Conservation (phyloP, 2,888 invertebrate species). For the Carcina quercana region DNA sequence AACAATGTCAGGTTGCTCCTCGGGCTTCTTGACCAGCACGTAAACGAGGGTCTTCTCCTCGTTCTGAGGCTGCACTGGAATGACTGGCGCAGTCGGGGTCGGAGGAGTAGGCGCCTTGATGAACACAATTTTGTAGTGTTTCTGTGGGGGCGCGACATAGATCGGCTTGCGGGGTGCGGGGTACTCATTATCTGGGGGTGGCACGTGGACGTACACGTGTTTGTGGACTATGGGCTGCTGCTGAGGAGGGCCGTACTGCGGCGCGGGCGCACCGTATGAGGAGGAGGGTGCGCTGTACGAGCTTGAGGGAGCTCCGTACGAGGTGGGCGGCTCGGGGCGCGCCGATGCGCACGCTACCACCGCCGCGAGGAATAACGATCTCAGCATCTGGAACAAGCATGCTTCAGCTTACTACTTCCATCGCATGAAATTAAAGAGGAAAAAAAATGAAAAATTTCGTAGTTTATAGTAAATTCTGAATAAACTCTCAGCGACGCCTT, state of each 20-base stretch:
- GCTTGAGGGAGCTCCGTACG: conserved; percentile 74
- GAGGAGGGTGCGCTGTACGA: conserved; percentile 49
- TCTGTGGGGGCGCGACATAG: conserved; percentile 77
- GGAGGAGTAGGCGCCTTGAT: conserved; percentile 83
- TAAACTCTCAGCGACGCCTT: no score
- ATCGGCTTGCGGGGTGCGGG: conserved; percentile 76
- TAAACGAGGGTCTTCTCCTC: conserved; percentile 93
- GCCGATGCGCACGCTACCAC: conserved; percentile 57
- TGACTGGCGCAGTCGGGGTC: conserved; percentile 75
- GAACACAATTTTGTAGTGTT: conserved; percentile 90
- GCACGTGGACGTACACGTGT: conserved; percentile 93
- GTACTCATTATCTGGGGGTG: conserved; percentile 89
- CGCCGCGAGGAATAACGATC: conserved; percentile 56
- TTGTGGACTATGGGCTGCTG: conserved; percentile 89
- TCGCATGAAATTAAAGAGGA: conserved; percentile 1
- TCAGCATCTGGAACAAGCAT: conserved; percentile 67
- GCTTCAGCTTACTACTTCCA: no score
- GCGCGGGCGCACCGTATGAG: conserved; percentile 71
- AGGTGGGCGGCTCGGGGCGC: conserved; percentile 72
- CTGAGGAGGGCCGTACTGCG: conserved; percentile 81
- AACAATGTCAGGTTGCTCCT: conserved; percentile 85
- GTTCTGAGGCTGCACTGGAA: conserved; percentile 84
- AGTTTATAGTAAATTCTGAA: no score
- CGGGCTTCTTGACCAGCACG: conserved; percentile 91
- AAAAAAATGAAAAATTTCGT: no score